Conservation (phyloP, 2,113 vertebrate genomes). For the Oryzias woworae region DNA sequence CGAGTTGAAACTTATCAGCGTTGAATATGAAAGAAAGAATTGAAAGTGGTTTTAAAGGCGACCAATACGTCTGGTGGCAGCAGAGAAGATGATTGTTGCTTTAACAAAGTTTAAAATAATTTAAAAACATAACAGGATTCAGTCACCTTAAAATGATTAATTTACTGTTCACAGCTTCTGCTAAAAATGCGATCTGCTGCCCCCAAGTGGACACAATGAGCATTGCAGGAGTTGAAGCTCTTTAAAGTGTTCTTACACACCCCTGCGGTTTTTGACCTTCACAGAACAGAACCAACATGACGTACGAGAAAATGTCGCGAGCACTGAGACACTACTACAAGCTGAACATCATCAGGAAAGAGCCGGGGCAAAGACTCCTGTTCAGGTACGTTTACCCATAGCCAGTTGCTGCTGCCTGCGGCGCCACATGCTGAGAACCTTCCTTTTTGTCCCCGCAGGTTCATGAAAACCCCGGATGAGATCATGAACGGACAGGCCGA, state of each 20-base stretch:
- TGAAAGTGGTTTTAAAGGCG: too few species aligned
- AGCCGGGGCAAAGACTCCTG: conserved; percentile 94
- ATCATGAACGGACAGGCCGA: conserved; percentile 97
- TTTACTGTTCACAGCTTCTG: background rate
- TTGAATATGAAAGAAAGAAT: too few species aligned
- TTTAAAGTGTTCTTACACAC: background rate
- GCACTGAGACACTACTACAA: conserved; percentile 99
- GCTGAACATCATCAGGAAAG: conserved; percentile 99
- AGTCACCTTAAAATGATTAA: too few species aligned
- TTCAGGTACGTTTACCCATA: conserved; percentile 64
- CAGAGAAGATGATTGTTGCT: too few species aligned
- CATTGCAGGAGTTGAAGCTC: background rate
- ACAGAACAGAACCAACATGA: conserved; percentile 99
- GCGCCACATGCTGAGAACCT: background rate
- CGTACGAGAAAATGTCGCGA: conserved; percentile 99
- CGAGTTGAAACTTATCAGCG: too few species aligned
- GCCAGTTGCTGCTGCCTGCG: background rate
- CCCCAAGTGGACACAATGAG: background rate
- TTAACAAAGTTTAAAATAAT: too few species aligned
- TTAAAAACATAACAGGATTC: too few species aligned
- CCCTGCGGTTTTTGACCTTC: background rate
- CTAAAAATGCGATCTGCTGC: background rate
- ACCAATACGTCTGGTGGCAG: too few species aligned
- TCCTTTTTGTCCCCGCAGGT: conserved; percentile 72
- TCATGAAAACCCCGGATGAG: conserved; percentile 98